These are phyloP conservation scores for Anoplophora glabripennis DNA, from an alignment of 1,140 invertebrate genomes.

Conservation along the genomic window DNA sequence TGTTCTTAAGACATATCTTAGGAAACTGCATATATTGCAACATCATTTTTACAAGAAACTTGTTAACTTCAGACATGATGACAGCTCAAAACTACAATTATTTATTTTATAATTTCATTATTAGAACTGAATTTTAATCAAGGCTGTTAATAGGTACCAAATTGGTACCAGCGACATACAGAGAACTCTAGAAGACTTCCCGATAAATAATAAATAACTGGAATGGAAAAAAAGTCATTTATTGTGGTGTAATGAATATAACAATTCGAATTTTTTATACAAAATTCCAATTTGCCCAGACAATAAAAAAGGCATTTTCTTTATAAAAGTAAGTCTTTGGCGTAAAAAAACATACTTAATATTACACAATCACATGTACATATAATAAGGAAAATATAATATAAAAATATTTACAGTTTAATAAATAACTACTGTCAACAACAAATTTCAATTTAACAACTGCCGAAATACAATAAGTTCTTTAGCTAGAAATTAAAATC, in stretches of 20 bases:
- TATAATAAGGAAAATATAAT: constrained; percentile 2
- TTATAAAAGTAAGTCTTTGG: constrained; percentile 10
- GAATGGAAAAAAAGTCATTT: background rate
- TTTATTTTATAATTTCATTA: too few relatives aligned
- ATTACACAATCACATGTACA: background rate
- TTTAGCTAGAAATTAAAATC: constrained; percentile 2
- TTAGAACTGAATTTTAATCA: too few relatives aligned
- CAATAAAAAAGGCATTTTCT: background rate
- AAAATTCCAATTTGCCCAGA: background rate
- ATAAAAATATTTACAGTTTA: constrained; percentile 19
- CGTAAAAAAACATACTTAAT: constrained; percentile 6
- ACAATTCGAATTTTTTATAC: too few relatives aligned
- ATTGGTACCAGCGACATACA: too few relatives aligned
- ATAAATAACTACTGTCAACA: constrained; percentile 7
- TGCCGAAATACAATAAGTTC: background rate
- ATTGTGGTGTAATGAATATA: background rate
- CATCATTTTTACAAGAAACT: too few relatives aligned
- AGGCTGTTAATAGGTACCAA: too few relatives aligned
- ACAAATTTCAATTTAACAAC: constrained; percentile 1
- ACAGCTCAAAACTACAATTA: too few relatives aligned
- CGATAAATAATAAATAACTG: too few relatives aligned
- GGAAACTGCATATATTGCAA: too few relatives aligned
- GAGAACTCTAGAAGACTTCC: too few relatives aligned
- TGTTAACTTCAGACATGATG: too few relatives aligned
- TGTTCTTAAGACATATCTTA: too few relatives aligned